A percentile compares a stretch with the other conserved stretches of the same genome.
Evolutionary conservation across 2,797 vertebrate genomes (phyloP).

Genomic region (Champsocephalus esox): DNA sequence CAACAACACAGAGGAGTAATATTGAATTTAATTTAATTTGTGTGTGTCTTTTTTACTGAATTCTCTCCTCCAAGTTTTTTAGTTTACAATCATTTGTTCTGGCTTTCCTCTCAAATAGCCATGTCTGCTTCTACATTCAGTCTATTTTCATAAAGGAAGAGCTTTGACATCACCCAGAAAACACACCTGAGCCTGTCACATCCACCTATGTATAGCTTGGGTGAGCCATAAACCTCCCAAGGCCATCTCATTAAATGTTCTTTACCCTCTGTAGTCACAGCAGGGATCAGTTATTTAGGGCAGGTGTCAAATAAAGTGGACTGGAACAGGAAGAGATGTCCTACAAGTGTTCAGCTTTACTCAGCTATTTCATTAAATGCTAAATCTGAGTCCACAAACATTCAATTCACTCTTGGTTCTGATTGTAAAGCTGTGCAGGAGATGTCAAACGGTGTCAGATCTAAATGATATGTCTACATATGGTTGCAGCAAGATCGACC

Average conservation of each 20-base stretch:
- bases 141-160: not conserved
- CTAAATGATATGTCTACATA: too few relatives aligned
- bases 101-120: not conserved
- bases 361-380: not conserved
- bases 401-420: not conserved
- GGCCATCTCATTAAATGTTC: not conserved
- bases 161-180: conserved; percentile 16
- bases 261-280: not conserved
- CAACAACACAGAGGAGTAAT: conserved; percentile 13
- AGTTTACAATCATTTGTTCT: not conserved
- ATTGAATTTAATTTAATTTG: not conserved
- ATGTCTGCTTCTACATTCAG: not conserved
- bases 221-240: conserved; percentile 4
- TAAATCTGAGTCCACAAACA: not conserved
- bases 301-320: not conserved
- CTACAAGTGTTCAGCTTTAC: conserved; percentile 1
- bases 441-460: not conserved
- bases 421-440: not conserved
- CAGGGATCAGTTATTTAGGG: not conserved
- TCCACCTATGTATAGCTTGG: conserved; percentile 11
- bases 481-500: not conserved
- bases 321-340: not conserved
- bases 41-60: not conserved
- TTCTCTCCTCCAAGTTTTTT: not conserved
- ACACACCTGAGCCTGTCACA: conserved; percentile 19